phyloP scores from a whole-genome alignment of 2,888 invertebrate species.

The Endomychus coccineus region DNA sequence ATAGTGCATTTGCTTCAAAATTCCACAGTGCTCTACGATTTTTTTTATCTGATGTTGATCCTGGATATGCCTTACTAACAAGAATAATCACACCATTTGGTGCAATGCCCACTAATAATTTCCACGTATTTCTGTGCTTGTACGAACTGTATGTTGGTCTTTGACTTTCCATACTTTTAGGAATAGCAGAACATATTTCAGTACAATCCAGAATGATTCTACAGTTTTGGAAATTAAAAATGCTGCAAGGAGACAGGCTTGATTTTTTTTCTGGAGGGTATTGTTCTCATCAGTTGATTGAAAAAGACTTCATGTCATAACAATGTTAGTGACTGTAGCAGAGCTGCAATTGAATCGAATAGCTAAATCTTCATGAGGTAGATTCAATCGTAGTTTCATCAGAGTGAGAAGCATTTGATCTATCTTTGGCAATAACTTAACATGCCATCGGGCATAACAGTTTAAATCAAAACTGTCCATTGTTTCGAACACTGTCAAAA shows the following conservation, averaged over 20 bases:
- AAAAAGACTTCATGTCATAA: slow-evolving; percentile 14
- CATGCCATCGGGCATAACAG: too few species aligned
- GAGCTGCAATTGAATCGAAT: too few species aligned
- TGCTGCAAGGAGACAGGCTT: slow-evolving; percentile 14
- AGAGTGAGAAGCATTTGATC: too few species aligned
- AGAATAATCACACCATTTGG: slow-evolving; percentile 13
- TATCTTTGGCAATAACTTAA: too few species aligned
- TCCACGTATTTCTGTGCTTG: slow-evolving; percentile 8
- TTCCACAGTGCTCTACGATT: too few species aligned
- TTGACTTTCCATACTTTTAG: background rate
- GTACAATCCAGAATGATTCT: slow-evolving; percentile 12
- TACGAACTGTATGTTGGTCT: slow-evolving; percentile 4
- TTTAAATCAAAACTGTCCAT: too few species aligned
- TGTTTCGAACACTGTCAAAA: too few species aligned
- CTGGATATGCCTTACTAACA: slow-evolving; percentile 10
- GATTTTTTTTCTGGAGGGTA: slow-evolving; percentile 16
- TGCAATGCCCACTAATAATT: slow-evolving; percentile 7
- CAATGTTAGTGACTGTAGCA: slow-evolving; percentile 12
- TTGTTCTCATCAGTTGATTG: slow-evolving; percentile 9
- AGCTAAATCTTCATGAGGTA: too few species aligned
- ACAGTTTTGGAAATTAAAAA: too few species aligned
- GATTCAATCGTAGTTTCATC: too few species aligned
- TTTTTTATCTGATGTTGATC: too few species aligned
- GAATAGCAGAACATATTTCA: slow-evolving; percentile 6
- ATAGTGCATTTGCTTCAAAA: too few species aligned